Percentiles rank a stretch among this genome's conserved stretches.
phyloP scores from a whole-genome alignment of 1,140 invertebrate species.

The Ceratitis capitata region DNA sequence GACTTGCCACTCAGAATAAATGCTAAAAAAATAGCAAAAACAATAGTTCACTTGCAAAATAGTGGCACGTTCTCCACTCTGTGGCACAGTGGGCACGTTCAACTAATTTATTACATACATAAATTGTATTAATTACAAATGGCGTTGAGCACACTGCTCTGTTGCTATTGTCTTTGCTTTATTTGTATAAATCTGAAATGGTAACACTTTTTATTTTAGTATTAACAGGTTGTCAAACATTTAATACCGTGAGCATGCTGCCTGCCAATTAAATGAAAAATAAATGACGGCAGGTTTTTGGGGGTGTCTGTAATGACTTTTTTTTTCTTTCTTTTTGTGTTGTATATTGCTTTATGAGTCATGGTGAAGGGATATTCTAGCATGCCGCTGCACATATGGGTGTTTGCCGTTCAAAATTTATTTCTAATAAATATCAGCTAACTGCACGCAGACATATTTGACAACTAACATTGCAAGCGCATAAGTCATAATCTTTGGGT shows the following conservation, averaged over 20 bases:
- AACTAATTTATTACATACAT: slow-evolving; percentile 4
- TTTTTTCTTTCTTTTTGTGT: not conserved
- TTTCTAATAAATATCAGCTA: not conserved
- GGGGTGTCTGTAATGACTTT: not conserved
- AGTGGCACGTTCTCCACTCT: not conserved
- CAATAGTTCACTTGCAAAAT: not conserved
- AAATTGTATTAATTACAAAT: not conserved
- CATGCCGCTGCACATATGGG: not conserved
- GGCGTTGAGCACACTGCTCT: not conserved
- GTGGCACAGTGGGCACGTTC: slow-evolving; percentile 3
- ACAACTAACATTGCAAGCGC: not conserved
- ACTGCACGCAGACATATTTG: not conserved
- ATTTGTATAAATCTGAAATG: not conserved
- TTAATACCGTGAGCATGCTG: not conserved
- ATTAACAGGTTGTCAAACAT: not conserved
- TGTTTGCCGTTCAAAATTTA: too few species aligned
- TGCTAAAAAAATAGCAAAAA: not conserved
- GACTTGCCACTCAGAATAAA: not conserved
- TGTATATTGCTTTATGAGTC: not conserved
- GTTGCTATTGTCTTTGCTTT: not conserved
- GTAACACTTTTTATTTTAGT: not conserved
- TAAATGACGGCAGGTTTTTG: not conserved
- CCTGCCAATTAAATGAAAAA: not conserved
- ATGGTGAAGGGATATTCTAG: not conserved
- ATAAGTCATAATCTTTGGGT: not conserved